These are phyloP conservation scores for Cariama cristata DNA, from an alignment of 2,113 vertebrate genomes.

Conservation along the genomic window DNA sequence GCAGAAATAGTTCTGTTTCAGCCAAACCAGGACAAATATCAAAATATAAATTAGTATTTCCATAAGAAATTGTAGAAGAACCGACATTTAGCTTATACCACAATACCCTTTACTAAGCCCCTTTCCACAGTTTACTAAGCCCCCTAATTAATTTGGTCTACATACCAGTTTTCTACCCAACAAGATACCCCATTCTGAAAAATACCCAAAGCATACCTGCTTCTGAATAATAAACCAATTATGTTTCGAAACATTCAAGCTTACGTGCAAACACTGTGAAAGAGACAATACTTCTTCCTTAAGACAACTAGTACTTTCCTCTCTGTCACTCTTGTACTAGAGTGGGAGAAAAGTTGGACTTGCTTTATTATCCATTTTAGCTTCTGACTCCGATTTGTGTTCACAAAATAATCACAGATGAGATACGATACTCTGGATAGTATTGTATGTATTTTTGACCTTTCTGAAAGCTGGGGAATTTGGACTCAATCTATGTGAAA, in stretches of 20 bases:
- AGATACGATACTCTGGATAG: background rate
- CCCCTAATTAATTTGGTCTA: background rate
- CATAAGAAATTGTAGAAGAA: background rate
- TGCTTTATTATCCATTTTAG: background rate
- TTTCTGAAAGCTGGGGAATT: constrained; percentile 47
- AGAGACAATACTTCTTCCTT: background rate
- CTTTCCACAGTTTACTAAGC: background rate
- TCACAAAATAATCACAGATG: background rate
- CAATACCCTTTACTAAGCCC: background rate
- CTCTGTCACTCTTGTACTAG: background rate
- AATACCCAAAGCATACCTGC: background rate
- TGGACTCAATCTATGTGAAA: background rate
- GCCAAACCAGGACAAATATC: no score
- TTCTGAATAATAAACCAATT: background rate
- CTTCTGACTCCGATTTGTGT: background rate
- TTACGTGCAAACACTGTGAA: fast-evolving
- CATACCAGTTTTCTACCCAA: background rate
- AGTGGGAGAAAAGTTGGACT: background rate
- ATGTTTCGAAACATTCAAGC: fast-evolving
- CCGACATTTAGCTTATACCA: background rate
- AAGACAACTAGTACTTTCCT: background rate
- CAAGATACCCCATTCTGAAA: background rate
- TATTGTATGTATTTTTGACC: background rate
- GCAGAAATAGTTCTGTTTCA: no score
- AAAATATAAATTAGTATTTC: background rate